phyloP scores from a whole-genome alignment of 2,113 vertebrate species.

The Excalfactoria chinensis region DNA sequence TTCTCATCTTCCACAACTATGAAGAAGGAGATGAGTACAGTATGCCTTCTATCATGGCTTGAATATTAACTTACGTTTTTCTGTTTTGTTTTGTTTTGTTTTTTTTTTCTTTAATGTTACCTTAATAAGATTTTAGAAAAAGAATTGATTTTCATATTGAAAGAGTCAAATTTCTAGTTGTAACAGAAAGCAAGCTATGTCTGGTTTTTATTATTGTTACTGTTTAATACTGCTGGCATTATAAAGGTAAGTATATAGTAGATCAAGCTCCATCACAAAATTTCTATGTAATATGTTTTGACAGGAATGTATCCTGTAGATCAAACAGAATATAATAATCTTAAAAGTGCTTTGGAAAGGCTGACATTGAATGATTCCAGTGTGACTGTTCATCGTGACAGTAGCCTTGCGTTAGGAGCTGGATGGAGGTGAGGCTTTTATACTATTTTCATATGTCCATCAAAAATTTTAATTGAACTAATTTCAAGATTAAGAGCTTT shows the following conservation, averaged over 20 bases:
- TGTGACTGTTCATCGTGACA: slow-evolving; percentile 92
- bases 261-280: neutral
- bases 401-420: slow-evolving; percentile 91
- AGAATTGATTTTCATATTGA: neutral
- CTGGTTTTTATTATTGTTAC: neutral
- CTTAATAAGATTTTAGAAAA: neutral
- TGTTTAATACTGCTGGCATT: neutral
- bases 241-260: neutral
- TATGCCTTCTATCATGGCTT: neutral
- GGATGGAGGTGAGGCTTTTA: slow-evolving; percentile 92
- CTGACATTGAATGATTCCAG: slow-evolving; percentile 96
- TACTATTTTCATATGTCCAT: neutral
- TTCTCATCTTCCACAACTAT: neutral
- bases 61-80: neutral
- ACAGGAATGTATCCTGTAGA: slow-evolving; percentile 94
- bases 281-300: neutral
- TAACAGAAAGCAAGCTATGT: neutral
- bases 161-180: neutral
- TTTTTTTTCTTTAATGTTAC: no score
- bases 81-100: neutral
- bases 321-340: slow-evolving; percentile 92
- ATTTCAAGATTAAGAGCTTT: neutral
- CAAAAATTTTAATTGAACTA: neutral
- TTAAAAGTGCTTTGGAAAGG: slow-evolving; percentile 92
- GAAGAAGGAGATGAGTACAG: neutral